phyloP scores from a whole-genome alignment of 2,113 vertebrate genomes.

The Osmerus eperlanus region DNA sequence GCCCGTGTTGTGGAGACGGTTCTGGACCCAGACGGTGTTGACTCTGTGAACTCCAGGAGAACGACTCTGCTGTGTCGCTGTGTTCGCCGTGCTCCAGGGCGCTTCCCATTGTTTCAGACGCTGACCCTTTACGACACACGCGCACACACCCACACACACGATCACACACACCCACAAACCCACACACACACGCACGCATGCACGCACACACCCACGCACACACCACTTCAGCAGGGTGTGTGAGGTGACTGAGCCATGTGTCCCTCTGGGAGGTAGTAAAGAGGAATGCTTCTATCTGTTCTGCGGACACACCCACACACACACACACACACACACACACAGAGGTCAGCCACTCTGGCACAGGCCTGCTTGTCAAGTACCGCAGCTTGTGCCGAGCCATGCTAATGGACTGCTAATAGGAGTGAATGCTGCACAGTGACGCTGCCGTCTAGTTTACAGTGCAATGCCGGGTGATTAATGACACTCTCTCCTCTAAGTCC shows the following conservation, averaged over 20 bases:
- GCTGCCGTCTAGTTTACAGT: conserved; percentile 64
- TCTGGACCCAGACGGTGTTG: no score
- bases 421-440: conserved; percentile 62
- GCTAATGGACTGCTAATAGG: conserved; percentile 82
- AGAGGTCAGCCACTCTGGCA: conserved; percentile 55
- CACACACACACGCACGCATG: background rate
- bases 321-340: no score
- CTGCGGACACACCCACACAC: conserved; percentile 39
- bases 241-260: conserved; percentile 6
- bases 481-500: conserved; percentile 52
- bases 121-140: no score
- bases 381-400: conserved; percentile 62
- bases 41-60: no score
- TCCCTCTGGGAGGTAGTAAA: conserved; percentile 42
- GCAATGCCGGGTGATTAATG: conserved; percentile 75
- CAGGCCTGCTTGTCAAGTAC: conserved; percentile 63
- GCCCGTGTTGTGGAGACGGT: no score
- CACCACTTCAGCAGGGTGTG: background rate
- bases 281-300: conserved; percentile 7
- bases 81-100: no score
- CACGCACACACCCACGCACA: background rate
- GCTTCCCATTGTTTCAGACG: no score
- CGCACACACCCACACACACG: conserved; percentile 1
- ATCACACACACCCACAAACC: background rate
- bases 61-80: no score